A percentile compares a stretch with the other conserved stretches of the same genome.
Conservation (phyloP, 2,113 vertebrate species). For the Apistogramma diplotaenia region DNA sequence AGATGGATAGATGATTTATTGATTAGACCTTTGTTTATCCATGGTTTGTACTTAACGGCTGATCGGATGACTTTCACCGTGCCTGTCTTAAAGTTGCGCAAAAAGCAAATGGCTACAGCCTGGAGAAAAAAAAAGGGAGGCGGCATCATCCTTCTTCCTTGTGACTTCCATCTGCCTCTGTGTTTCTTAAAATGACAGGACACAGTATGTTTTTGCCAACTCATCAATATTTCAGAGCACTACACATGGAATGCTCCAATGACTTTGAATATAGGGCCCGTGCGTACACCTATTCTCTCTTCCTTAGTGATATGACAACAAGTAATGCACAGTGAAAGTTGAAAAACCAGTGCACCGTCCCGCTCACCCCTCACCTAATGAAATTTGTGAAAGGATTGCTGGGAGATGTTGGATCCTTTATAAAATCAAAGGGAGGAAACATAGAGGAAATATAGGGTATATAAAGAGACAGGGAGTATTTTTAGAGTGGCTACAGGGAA, state of each 20-base stretch:
- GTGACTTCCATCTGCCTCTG: constrained; percentile 60
- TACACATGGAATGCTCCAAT: constrained; percentile 72
- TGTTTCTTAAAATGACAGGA: constrained; percentile 72
- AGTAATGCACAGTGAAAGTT: constrained; percentile 69
- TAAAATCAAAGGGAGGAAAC: constrained; percentile 20
- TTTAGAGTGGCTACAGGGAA: constrained; percentile 21
- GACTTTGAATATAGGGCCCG: constrained; percentile 68
- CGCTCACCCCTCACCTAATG: constrained; percentile 16
- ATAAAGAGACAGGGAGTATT: constrained; percentile 8
- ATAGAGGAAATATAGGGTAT: constrained; percentile 16
- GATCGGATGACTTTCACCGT: constrained; percentile 34
- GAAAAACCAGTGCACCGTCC: constrained; percentile 39
- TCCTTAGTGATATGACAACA: constrained; percentile 69
- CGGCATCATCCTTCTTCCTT: constrained; percentile 67
- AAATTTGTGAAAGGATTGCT: constrained; percentile 51
- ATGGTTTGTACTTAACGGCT: constrained; percentile 7
- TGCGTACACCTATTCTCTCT: constrained; percentile 53
- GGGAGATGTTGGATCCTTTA: constrained; percentile 29
- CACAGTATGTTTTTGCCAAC: constrained; percentile 75
- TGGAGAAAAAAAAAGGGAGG: constrained; percentile 5
- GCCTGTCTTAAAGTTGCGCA: constrained; percentile 1
- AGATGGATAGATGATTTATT: background rate
- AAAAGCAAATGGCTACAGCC: constrained; percentile 42
- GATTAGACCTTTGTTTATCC: constrained; percentile 8
- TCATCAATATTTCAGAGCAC: constrained; percentile 77